Evolutionary conservation across 2,113 vertebrate genomes (phyloP), one percentile per base, ranked within the genome.

Genomic region (Cynopterus brachyotis): DNA sequence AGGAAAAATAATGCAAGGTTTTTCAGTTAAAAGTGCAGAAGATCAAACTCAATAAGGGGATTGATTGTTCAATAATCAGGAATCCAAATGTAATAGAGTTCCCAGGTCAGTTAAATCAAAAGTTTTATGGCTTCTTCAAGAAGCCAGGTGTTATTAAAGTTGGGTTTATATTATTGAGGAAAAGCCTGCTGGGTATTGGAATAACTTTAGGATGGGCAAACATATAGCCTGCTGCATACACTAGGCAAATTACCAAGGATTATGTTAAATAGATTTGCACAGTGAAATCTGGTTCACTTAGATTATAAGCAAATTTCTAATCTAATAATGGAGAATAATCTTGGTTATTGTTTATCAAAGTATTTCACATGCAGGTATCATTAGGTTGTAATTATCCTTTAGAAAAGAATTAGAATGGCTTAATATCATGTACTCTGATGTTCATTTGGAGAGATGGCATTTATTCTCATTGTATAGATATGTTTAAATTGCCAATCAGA

Each of bases 221-320:
- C 5, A 4, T 28, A 40, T 1, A 59, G 4, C 7, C 28, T 88
- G 2, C 9, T 15, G 6, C 16, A 64, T 4, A 47, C 2, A 24
- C 16, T 30, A 75, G 40, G 30, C 59, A 81, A 42, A 76, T 89
- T 94, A 81, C 8, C 47, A 81, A 22, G 16, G 40, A 91, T 83
- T 95, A 42, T 86, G 0, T 72, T 75, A 96, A 94, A 66, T 94
- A 91, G 42, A 79, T 84, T 89, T 22, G 32, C 97, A 94, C 66
- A 92, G 53, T 37, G 60, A 94, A 32, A 89, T 6, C 0, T 26
- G 0, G 81, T 96, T 94, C 64, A 12, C 35, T 73, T 91, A 90
- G 59, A 82, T 89, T 94, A 67, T 90, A 30, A 45, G 2, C 22
- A 81, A n/a, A 79, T 26, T 17, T 86, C 80, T 94, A 93, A 85